phyloP scores from a whole-genome alignment of 1,140 invertebrate genomes.

The Drosophila serrata region DNA sequence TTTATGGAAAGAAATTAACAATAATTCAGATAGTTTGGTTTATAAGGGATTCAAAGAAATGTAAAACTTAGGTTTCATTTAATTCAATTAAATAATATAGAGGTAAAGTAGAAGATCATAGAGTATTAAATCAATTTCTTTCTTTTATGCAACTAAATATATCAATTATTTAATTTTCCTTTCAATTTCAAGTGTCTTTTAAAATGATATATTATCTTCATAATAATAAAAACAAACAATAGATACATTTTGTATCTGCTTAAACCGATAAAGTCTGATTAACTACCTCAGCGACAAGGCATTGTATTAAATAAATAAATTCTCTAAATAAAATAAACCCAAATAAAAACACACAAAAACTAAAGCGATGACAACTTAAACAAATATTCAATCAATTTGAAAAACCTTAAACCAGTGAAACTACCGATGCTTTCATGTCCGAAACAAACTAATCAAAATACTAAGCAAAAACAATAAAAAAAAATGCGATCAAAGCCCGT shows the following conservation, averaged over 20 bases:
- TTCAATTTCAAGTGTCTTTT: not conserved
- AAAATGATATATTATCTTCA: constrained; percentile 6
- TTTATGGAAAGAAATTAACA: not conserved
- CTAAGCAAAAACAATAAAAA: constrained; percentile 28
- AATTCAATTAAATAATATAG: no score
- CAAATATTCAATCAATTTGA: constrained; percentile 43
- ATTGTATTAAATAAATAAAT: constrained; percentile 4
- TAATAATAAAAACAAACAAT: not conserved
- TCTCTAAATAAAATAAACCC: not conserved
- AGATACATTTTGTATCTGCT: not conserved
- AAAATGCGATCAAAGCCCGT: constrained; percentile 13
- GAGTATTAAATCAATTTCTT: not conserved
- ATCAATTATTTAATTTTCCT: not conserved
- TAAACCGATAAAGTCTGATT: constrained; percentile 4
- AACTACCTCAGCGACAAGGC: not conserved
- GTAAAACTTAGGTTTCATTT: no score
- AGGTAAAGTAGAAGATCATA: not conserved
- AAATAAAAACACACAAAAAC: not conserved
- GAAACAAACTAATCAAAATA: constrained; percentile 26
- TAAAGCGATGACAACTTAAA: constrained; percentile 2
- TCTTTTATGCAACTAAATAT: no score
- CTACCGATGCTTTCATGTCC: constrained; percentile 7
- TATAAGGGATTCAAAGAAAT: no score
- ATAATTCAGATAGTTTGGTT: not conserved
- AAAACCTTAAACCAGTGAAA: constrained; percentile 13